These are phyloP conservation scores for Premnoplex brunnescens DNA, from an alignment of 2,797 vertebrate genomes.

Conservation along the genomic window DNA sequence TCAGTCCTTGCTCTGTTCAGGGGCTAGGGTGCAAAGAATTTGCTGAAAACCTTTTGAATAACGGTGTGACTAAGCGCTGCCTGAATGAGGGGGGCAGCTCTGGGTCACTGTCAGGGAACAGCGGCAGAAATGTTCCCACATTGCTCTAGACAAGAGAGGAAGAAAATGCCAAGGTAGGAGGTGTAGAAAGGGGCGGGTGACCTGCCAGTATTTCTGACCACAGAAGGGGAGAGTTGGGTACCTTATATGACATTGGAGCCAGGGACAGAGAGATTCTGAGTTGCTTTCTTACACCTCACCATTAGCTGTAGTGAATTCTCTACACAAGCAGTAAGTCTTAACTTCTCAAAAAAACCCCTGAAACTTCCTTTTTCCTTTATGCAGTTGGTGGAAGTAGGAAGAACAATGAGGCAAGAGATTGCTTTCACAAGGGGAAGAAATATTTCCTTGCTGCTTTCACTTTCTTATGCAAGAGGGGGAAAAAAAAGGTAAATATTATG, in stretches of 20 bases:
- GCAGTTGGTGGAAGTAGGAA: neutral
- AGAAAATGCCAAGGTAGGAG: neutral
- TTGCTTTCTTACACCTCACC: neutral
- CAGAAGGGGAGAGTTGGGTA: neutral
- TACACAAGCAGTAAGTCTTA: neutral
- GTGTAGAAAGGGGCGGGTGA: neutral
- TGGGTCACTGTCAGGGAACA: neutral
- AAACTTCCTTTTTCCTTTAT: slow-evolving; percentile 18
- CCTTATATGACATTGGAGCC: neutral
- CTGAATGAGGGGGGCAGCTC: neutral
- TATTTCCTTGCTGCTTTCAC: neutral
- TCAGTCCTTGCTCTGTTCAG: neutral
- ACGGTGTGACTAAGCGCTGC: neutral
- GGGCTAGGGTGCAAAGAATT: neutral
- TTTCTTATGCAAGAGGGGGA: neutral
- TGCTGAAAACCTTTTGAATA: neutral
- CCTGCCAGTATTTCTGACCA: neutral
- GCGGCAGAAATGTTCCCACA: neutral
- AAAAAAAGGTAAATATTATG: neutral
- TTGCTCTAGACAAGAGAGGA: neutral
- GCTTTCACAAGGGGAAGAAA: neutral
- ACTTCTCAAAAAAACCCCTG: neutral
- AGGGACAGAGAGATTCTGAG: neutral
- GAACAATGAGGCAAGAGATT: slow-evolving; percentile 17
- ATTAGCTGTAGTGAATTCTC: neutral